Percentiles rank a stretch among this genome's conserved stretches.
Conservation (phyloP, 2,888 invertebrate genomes). For the Acanthococcus lagerstroemiae region DNA sequence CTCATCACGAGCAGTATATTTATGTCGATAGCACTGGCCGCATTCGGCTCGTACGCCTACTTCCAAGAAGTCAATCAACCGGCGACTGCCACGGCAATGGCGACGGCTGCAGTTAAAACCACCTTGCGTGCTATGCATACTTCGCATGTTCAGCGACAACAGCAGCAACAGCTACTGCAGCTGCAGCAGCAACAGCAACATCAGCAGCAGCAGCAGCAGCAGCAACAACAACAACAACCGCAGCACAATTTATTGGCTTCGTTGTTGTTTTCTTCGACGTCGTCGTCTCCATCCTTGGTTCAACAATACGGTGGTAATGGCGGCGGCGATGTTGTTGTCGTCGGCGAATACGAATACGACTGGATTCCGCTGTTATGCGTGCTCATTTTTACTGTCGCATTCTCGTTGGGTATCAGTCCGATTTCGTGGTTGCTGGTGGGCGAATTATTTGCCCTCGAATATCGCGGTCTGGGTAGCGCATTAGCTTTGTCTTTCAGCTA, state of each 20-base stretch:
- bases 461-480: constrained; percentile 75
- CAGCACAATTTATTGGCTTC: no score
- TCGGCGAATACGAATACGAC: constrained; percentile 51
- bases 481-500: constrained; percentile 79
- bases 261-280: no score
- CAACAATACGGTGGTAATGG: no score
- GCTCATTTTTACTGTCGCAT: constrained; percentile 71
- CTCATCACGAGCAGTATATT: constrained; percentile 72
- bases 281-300: no score
- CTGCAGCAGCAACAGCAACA: no score
- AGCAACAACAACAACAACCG: no score
- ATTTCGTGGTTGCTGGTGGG: constrained; percentile 77
- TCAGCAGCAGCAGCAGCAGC: no score
- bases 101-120: no score
- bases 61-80: constrained; percentile 49
- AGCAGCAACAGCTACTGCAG: no score
- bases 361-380: constrained; percentile 78
- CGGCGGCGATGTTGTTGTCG: constrained; percentile 21
- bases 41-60: constrained; percentile 74
- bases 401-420: constrained; percentile 78
- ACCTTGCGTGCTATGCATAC: not conserved
- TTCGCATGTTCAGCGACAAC: constrained; percentile 10
- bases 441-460: constrained; percentile 72
- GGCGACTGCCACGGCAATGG: no score
- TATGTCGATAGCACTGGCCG: constrained; percentile 76